These are phyloP conservation scores for Chunga burmeisteri DNA, from an alignment of 2,113 vertebrate species.

Conservation along the genomic window DNA sequence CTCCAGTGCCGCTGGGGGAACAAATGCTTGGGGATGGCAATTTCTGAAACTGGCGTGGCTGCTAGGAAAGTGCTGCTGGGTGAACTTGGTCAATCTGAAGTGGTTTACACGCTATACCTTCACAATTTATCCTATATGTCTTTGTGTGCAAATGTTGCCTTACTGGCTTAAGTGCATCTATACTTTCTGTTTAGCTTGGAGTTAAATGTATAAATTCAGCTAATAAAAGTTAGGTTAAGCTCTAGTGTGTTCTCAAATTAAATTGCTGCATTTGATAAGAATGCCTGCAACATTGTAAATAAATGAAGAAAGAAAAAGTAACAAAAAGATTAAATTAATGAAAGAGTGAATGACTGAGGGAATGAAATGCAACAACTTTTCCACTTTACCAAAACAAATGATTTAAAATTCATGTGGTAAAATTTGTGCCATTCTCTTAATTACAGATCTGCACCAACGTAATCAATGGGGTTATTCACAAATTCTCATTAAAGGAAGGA, in stretches of 20 bases:
- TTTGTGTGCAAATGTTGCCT: background rate
- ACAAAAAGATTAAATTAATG: background rate
- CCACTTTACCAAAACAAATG: background rate
- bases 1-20: background rate
- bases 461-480: background rate
- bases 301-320: background rate
- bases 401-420: background rate
- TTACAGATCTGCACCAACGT: background rate
- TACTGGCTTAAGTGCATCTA: background rate
- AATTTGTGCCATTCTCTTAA: background rate
- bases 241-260: background rate
- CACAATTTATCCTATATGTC: background rate
- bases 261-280: background rate
- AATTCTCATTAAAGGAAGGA: background rate
- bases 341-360: background rate
- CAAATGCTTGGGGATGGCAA: background rate
- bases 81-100: background rate
- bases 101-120: background rate
- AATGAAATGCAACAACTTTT: background rate
- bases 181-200: background rate
- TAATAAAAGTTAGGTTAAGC: background rate
- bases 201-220: background rate
- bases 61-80: background rate
- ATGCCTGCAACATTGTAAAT: background rate
- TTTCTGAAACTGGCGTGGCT: background rate